phyloP scores from a whole-genome alignment of 1,140 invertebrate species.

The Pseudoatta argentina region DNA sequence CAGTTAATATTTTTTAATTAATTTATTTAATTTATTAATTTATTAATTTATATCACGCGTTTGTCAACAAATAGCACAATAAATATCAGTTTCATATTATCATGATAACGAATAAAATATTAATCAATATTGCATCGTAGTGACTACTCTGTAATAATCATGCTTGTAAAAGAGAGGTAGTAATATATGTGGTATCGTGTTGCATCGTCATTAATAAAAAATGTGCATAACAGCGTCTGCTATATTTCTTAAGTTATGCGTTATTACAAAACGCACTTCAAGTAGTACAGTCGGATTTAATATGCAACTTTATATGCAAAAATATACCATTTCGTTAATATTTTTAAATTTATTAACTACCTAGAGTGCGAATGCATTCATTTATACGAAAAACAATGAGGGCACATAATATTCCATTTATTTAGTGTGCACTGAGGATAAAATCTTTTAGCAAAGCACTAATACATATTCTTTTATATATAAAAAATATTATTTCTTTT shows the following conservation, averaged over 20 bases:
- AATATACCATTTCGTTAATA: slow-evolving; percentile 59
- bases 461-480: slow-evolving; percentile 18
- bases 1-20: neutral
- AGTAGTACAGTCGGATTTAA: slow-evolving; percentile 11
- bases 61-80: neutral
- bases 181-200: slow-evolving; percentile 28
- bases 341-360: slow-evolving; percentile 51
- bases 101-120: slow-evolving; percentile 38
- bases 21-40: neutral
- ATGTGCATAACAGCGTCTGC: slow-evolving; percentile 30
- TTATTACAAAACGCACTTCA: slow-evolving; percentile 52
- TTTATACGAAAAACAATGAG: slow-evolving; percentile 51
- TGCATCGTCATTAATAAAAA: slow-evolving; percentile 53
- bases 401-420: slow-evolving; percentile 19
- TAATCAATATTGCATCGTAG: slow-evolving; percentile 21
- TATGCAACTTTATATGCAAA: slow-evolving; percentile 48
- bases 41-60: neutral
- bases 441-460: neutral
- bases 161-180: slow-evolving; percentile 22
- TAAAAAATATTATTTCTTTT: neutral
- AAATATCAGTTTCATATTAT: neutral
- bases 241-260: slow-evolving; percentile 54
- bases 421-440: neutral
- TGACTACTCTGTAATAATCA: slow-evolving; percentile 38
- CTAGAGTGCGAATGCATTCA: slow-evolving; percentile 35